These are phyloP conservation scores for Dendropsophus ebraccatus DNA, from an alignment of 2,113 vertebrate species.

Conservation along the genomic window DNA sequence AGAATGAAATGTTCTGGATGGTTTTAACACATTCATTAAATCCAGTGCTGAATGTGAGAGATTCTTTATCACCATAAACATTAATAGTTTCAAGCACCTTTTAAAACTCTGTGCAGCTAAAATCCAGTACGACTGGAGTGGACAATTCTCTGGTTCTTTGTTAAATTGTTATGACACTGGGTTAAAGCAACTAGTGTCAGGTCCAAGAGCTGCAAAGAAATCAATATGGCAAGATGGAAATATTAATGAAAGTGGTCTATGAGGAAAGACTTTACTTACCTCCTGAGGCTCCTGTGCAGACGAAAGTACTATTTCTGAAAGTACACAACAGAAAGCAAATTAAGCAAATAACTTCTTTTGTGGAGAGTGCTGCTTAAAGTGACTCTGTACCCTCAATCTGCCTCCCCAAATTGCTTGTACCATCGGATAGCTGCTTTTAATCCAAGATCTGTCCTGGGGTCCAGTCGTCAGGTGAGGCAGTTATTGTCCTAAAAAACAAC, in stretches of 20 bases:
- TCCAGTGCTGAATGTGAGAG: neutral
- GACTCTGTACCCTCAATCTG: too few relatives aligned
- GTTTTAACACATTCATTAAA: constrained; percentile 10
- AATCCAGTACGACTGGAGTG: neutral
- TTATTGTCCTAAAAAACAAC: too few relatives aligned
- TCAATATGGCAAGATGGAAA: neutral
- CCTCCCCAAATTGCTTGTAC: too few relatives aligned
- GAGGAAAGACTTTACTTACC: constrained; percentile 1
- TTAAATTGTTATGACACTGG: neutral
- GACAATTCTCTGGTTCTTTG: neutral
- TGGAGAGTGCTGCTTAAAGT: too few relatives aligned
- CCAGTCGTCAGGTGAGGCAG: too few relatives aligned
- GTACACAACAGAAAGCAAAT: too few relatives aligned
- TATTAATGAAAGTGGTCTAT: constrained; percentile 19
- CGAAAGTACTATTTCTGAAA: too few relatives aligned
- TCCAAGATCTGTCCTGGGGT: too few relatives aligned
- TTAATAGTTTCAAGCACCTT: neutral
- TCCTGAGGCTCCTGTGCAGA: neutral
- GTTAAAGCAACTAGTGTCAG: neutral
- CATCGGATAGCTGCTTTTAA: too few relatives aligned
- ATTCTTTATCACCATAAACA: constrained; percentile 11
- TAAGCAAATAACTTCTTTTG: too few relatives aligned
- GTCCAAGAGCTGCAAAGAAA: neutral
- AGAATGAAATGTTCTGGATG: neutral
- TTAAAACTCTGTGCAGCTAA: neutral